Base-by-base conservation (phyloP, 2,113 vertebrate species). In the Origma solitaria region DNA sequence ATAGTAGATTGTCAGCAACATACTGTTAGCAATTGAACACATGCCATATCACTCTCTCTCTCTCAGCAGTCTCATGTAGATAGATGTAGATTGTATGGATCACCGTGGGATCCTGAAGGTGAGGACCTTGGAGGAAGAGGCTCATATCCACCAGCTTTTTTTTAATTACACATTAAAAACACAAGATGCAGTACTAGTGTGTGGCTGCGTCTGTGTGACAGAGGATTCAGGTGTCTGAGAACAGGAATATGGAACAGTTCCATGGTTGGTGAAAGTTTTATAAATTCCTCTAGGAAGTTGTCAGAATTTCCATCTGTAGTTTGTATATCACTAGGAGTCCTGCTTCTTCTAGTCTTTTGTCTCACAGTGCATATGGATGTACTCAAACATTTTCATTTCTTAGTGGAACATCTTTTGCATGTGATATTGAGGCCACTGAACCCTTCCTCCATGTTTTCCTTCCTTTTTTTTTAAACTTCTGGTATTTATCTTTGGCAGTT, bases 1-100 rank as follows among this genome's bases (percentile, higher is more conserved):
- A 97, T 97, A 95, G 94, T 93, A 88, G 95, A 97, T 95, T 97
- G 92, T 97, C 95, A 94, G 95, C 92, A 94, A 93, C 95, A 95
- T 95, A 95, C 96, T 95, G 91, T 95, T 96, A 97, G 92, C 95
- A 96, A 92, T 75, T 94, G 94, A 96, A 90, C 86, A 94, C 68
- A 86, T 93, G 88, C 92, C 95, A 66, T 92, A 93, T 96, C 95
- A 96, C 94, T 95, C 96, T 94, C 92, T 84, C 88, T 95, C 95
- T 95, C 94, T 93, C 90, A 95, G 94, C 86, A 90, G 92, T 94
- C 82, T 81, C 76, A 70, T 92, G 92, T 95, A 95, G 85, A 93
- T 85, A 65, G 76, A 94, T 92, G 82, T 92, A 88, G 92, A 73
- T 6, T 78, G 56, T 73, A 47, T 58, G 72, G 54, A 86, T 87